phyloP scores from a whole-genome alignment of 2,888 invertebrate species.

The Xestia c-nigrum region DNA sequence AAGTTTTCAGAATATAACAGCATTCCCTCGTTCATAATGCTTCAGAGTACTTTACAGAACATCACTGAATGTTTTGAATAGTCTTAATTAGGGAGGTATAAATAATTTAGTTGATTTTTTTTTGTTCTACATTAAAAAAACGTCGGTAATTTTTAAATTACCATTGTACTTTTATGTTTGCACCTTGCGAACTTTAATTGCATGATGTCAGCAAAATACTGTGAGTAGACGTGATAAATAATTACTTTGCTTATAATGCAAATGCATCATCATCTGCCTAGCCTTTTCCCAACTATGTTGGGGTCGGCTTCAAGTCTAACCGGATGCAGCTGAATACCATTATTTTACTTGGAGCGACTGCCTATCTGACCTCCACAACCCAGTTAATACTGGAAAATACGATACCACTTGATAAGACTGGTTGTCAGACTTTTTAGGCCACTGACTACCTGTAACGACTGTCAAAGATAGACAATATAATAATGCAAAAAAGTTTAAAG shows the following conservation, averaged over 20 bases:
- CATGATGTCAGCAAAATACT: not conserved
- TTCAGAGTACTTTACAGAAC: constrained; percentile 31
- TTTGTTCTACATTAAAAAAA: constrained; percentile 1
- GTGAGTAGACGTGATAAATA: not conserved
- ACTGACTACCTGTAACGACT: too few relatives aligned
- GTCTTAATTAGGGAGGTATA: constrained; percentile 18
- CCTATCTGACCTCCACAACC: too few relatives aligned
- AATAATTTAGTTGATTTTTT: not conserved
- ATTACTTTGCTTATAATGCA: not conserved
- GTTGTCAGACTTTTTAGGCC: too few relatives aligned
- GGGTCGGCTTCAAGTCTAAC: too few relatives aligned
- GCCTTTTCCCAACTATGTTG: too few relatives aligned
- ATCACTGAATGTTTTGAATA: constrained; percentile 37
- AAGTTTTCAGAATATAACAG: constrained; percentile 52
- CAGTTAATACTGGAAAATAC: too few relatives aligned
- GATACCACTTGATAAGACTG: too few relatives aligned
- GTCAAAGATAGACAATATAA: too few relatives aligned
- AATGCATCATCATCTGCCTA: not conserved
- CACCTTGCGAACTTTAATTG: not conserved
- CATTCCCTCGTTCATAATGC: constrained; percentile 27
- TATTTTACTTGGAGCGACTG: too few relatives aligned
- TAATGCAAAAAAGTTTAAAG: too few relatives aligned
- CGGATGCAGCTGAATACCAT: too few relatives aligned
- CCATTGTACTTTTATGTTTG: too few relatives aligned
- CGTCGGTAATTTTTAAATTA: not conserved